Base-by-base conservation (phyloP, 1,140 invertebrate genomes). In the Delia radicum region DNA sequence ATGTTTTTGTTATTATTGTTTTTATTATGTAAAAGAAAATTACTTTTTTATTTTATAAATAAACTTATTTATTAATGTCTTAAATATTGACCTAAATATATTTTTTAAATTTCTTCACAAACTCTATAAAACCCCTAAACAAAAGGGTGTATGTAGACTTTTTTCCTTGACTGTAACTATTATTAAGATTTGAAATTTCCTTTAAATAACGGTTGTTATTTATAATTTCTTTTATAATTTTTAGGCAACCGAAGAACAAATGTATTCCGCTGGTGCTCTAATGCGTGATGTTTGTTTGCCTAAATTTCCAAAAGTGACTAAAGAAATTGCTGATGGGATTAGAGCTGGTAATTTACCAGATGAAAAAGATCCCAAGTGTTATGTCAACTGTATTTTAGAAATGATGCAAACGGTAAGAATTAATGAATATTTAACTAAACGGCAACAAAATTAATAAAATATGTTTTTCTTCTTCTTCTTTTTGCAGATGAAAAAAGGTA, bases 201-300 rank as follows among this genome's bases (percentile, higher is more conserved):
- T n/a, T n/a, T n/a, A n/a, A n/a, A n/a, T n/a, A n/a, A n/a, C n/a
- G n/a, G n/a, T n/a, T n/a, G n/a, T n/a, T n/a, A n/a, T n/a, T n/a
- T n/a, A n/a, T n/a, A n/a, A n/a, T n/a, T n/a, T n/a, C n/a, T n/a
- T n/a, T n/a, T n/a, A n/a, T 55, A n/a, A 3, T 27, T 71, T 42
- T 2, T 10, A 77, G 76, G 78, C 94, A 93, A 89, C 88, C 86
- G 86, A 87, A 86, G 80, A 84, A 63, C 85, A 86, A 26, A 85
- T 85, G 83, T 76, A 78, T 42, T 48, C 81, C 0, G 81, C 83
- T 8, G 80, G 81, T n/a, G 80, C 80, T 6, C 48, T 85, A 6
- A 85, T 85, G 79, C 77, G 83, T 3, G 81, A 85, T 12, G 80
- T 85, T 4, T 85, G 83, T 12, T 33, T 78, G 26, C 82, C 83